phyloP scores from a whole-genome alignment of 2,888 invertebrate species.

The Andricus quercusramuli region DNA sequence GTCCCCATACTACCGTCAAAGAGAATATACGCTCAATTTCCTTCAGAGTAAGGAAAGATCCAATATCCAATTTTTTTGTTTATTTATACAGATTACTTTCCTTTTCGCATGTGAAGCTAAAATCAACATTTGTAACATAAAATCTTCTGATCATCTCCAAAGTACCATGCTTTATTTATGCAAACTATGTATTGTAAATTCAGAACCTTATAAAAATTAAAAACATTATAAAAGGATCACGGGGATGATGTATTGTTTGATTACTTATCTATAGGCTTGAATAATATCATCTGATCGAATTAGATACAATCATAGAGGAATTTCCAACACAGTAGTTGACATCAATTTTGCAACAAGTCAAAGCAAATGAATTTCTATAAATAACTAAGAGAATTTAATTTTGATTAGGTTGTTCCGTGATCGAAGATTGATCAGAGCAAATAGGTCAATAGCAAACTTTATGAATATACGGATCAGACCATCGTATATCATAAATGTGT shows the following conservation, averaged over 20 bases:
- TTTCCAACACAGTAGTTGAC: not conserved
- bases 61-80: not conserved
- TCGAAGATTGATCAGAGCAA: not conserved
- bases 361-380: not conserved
- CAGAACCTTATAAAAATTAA: not conserved
- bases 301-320: not conserved
- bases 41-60: not conserved
- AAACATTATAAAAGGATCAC: not conserved
- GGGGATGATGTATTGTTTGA: not conserved
- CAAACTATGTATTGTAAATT: not conserved
- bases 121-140: not conserved
- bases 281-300: not conserved
- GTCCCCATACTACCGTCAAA: constrained; percentile 10
- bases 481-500: not conserved
- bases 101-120: not conserved
- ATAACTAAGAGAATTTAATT: not conserved
- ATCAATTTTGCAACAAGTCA: not conserved
- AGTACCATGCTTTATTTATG: not conserved
- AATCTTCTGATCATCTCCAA: not conserved
- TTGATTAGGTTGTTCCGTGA: constrained; percentile 12
- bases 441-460: constrained; percentile 23
- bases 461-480: constrained; percentile 18
- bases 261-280: not conserved
- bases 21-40: not conserved
- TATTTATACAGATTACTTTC: not conserved